Conservation (phyloP, 2,113 vertebrate species). For the Bambusicola thoracicus region DNA sequence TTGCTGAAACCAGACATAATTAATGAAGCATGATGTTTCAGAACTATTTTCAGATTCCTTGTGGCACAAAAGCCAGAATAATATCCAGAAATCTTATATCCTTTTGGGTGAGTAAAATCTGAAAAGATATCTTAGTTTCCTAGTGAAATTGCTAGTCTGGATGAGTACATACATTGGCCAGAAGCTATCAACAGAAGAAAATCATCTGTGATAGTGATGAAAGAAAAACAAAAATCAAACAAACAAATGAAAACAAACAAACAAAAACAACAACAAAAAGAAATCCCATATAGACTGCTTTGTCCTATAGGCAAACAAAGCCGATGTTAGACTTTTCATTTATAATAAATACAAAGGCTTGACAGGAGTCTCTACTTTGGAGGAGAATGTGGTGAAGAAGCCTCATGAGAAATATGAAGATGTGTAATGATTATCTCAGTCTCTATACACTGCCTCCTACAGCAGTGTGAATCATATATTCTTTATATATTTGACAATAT, state of each 20-base stretch:
- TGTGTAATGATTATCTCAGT: background rate
- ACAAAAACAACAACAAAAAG: too few relatives aligned
- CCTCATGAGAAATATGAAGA: background rate
- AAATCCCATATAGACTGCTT: rapidly evolving
- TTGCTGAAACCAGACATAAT: background rate
- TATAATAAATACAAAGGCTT: background rate
- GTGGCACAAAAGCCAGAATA: background rate
- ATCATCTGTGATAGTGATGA: background rate
- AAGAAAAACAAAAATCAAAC: background rate
- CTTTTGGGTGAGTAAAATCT: background rate
- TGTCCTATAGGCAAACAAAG: background rate
- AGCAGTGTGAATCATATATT: background rate
- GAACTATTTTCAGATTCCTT: background rate
- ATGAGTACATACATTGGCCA: background rate
- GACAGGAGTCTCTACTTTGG: rapidly evolving
- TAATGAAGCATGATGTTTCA: background rate
- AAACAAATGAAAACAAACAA: background rate
- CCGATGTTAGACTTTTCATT: background rate
- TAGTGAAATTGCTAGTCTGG: background rate
- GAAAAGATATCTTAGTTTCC: background rate
- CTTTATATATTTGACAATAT: background rate
- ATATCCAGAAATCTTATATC: background rate
- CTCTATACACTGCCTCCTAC: rapidly evolving
- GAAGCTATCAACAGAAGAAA: background rate
- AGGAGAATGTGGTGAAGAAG: background rate